A percentile compares a stretch with the other conserved stretches of the same genome.
phyloP scores from a whole-genome alignment of 2,797 vertebrate genomes.

The Bradypodion pumilum region DNA sequence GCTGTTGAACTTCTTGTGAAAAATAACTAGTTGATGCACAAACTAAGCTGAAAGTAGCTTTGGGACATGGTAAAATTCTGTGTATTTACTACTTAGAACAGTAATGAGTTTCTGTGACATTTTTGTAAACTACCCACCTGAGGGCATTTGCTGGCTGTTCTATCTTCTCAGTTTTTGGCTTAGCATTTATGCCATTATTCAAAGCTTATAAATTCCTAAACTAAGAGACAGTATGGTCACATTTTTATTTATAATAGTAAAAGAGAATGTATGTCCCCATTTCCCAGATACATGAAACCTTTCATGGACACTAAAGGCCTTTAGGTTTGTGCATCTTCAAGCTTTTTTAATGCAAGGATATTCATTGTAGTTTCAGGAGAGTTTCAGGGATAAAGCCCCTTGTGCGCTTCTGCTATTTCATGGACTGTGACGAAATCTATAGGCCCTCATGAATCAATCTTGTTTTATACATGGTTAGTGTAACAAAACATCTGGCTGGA shows the following conservation, averaged over 20 bases:
- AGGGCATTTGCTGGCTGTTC: background rate
- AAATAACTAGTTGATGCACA: conserved; percentile 54
- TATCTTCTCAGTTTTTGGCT: background rate
- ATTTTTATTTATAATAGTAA: background rate
- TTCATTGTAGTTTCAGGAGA: no score
- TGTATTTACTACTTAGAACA: conserved; percentile 54
- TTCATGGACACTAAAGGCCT: background rate
- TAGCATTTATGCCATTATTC: background rate
- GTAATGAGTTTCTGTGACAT: conserved; percentile 51
- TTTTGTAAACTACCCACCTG: conserved; percentile 42
- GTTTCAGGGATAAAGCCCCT: no score
- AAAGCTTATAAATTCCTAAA: background rate
- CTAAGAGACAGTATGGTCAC: no score
- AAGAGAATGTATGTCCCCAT: background rate
- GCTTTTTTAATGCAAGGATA: background rate
- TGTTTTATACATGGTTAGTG: no score
- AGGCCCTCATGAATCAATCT: no score
- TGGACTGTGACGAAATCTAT: no score
- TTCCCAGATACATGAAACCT: background rate
- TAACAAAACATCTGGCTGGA: no score
- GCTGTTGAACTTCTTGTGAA: conserved; percentile 62
- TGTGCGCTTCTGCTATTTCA: no score
- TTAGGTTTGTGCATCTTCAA: background rate
- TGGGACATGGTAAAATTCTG: conserved; percentile 57
- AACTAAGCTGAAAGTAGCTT: conserved; percentile 51